phyloP scores from a whole-genome alignment of 2,113 vertebrate species.

The Sterna hirundo region DNA sequence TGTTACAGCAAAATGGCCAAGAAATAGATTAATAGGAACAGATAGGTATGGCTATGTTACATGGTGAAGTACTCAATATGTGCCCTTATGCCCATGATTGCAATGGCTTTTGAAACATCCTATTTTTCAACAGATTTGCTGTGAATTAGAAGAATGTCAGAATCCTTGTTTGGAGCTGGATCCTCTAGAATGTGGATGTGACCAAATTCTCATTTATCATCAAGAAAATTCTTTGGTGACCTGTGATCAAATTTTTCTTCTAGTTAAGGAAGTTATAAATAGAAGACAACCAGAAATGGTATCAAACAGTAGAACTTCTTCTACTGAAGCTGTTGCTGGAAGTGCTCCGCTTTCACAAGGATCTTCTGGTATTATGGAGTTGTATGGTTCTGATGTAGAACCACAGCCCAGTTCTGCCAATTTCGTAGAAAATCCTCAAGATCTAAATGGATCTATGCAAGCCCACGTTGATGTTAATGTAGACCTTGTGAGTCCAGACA shows the following conservation, averaged over 20 bases:
- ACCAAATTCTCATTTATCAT: conserved; percentile 83
- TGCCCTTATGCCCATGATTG: background rate
- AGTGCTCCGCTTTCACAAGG: conserved; percentile 93
- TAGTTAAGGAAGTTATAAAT: conserved; percentile 86
- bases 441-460: conserved; percentile 73
- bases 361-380: conserved; percentile 90
- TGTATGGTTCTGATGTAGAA: conserved; percentile 89
- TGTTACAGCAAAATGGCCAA: background rate
- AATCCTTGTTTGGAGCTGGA: conserved; percentile 82
- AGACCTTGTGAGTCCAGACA: conserved; percentile 92
- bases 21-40: background rate
- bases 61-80: background rate
- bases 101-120: background rate
- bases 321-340: conserved; percentile 93
- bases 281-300: conserved; percentile 80
- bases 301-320: conserved; percentile 90
- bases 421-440: conserved; percentile 80
- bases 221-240: conserved; percentile 74
- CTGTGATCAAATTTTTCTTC: conserved; percentile 80
- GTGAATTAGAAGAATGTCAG: conserved; percentile 86
- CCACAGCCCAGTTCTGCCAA: conserved; percentile 78
- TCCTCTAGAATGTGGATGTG: conserved; percentile 77
- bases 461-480: conserved; percentile 79
- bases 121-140: conserved; percentile 82
- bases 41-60: background rate